These are phyloP conservation scores for Penaeus vannamei DNA, from an alignment of 1,140 invertebrate genomes.

Conservation along the genomic window DNA sequence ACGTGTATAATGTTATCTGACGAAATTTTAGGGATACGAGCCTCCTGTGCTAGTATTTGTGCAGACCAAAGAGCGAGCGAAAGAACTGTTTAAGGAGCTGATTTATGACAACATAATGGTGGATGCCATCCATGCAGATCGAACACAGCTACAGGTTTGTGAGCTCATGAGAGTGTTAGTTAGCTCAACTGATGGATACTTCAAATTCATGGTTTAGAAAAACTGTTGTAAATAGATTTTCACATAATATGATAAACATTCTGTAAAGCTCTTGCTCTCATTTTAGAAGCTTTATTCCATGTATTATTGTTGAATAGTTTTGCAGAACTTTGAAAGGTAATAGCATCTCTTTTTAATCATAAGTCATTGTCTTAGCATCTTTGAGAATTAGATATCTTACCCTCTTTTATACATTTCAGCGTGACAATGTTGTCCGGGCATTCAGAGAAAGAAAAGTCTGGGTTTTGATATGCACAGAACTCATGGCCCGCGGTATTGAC, in stretches of 20 bases:
- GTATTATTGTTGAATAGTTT: background rate
- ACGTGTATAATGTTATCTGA: background rate
- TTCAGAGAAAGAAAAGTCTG: slow-evolving; percentile 95
- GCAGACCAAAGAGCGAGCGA: slow-evolving; percentile 91
- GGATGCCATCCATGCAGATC: slow-evolving; percentile 94
- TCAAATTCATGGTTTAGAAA: too few relatives aligned
- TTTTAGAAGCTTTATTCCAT: background rate
- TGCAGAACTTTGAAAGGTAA: background rate
- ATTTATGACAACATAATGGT: slow-evolving; percentile 93
- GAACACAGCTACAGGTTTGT: slow-evolving; percentile 85
- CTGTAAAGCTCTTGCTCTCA: background rate
- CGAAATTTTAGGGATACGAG: slow-evolving; percentile 79
- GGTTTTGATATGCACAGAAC: slow-evolving; percentile 96
- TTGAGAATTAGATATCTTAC: slow-evolving; percentile 13
- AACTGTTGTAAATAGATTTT: too few relatives aligned
- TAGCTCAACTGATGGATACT: background rate
- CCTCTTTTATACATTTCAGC: slow-evolving; percentile 73
- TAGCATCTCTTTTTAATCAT: background rate
- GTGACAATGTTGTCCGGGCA: slow-evolving; percentile 89
- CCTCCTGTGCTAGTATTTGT: slow-evolving; percentile 94
- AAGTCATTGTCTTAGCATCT: background rate
- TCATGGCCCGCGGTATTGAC: slow-evolving; percentile 97
- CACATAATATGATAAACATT: background rate
- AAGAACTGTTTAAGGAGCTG: slow-evolving; percentile 92
- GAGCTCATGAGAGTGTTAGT: slow-evolving; percentile 70